phyloP scores from a whole-genome alignment of 2,113 vertebrate species.

The Neomonachus schauinslandi region DNA sequence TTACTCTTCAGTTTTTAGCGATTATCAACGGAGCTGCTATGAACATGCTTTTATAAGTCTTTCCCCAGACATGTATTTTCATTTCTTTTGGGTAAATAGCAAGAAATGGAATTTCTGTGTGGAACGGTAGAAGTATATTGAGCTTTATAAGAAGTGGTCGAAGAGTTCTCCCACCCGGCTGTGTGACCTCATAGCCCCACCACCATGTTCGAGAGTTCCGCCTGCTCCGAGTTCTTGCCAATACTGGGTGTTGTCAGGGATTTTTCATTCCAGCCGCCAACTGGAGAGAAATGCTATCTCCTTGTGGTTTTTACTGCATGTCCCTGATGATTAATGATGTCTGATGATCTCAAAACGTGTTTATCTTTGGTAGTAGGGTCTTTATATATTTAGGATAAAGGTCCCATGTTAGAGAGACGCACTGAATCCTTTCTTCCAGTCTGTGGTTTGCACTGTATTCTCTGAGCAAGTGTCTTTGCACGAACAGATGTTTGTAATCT shows the following conservation, averaged over 20 bases:
- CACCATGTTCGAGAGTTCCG: rapidly evolving
- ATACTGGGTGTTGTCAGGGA: rapidly evolving
- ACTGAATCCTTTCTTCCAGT: background rate
- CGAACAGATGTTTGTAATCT: background rate
- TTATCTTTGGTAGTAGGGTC: background rate
- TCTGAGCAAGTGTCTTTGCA: background rate
- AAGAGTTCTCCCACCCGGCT: background rate
- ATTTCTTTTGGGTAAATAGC: background rate
- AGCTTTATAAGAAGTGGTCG: background rate
- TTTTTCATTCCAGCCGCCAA: background rate
- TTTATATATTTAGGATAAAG: background rate
- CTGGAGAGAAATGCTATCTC: background rate
- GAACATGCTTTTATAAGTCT: background rate
- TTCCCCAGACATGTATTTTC: background rate
- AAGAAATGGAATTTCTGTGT: background rate
- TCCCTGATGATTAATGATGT: background rate
- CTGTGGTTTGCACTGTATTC: background rate
- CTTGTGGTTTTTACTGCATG: background rate
- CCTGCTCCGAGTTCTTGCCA: rapidly evolving
- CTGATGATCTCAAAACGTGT: background rate
- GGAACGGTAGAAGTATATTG: background rate
- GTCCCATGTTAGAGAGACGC: rapidly evolving
- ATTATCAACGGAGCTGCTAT: background rate
- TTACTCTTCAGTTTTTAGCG: background rate
- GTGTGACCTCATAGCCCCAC: rapidly evolving